phyloP scores from a whole-genome alignment of 2,113 vertebrate species.

The Petroica traversi region DNA sequence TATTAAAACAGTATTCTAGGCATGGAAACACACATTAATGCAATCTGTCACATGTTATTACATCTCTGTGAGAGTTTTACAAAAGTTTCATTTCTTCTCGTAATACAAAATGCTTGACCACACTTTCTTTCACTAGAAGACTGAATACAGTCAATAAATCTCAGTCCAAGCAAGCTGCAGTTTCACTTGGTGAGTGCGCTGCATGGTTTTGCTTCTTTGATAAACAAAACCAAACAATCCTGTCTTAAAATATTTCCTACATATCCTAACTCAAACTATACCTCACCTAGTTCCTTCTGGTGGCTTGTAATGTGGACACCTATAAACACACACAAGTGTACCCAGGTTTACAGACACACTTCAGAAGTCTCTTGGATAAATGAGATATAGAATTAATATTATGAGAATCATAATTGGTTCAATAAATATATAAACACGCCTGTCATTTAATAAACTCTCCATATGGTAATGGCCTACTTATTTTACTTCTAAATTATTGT shows the following conservation, averaged over 20 bases:
- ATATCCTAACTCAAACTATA: neutral
- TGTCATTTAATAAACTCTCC: neutral
- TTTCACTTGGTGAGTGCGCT: neutral
- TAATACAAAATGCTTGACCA: neutral
- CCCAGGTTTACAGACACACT: neutral
- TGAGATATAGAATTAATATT: neutral
- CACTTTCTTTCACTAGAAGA: neutral
- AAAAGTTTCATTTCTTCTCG: neutral
- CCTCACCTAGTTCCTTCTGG: neutral
- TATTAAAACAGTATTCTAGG: neutral
- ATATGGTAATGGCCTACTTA: neutral
- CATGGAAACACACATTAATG: neutral
- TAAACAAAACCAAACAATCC: neutral
- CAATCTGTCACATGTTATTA: neutral
- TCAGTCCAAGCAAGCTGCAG: neutral
- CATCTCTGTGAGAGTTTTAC: neutral
- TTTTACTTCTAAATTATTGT: neutral
- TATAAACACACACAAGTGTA: rapidly evolving
- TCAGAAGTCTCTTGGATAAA: neutral
- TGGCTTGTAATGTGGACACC: rapidly evolving
- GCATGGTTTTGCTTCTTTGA: neutral
- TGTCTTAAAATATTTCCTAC: neutral
- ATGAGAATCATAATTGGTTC: neutral
- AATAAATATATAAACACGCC: neutral
- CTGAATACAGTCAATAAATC: neutral